Conservation (phyloP, 2,113 vertebrate genomes). For the Maccullochella peelii region DNA sequence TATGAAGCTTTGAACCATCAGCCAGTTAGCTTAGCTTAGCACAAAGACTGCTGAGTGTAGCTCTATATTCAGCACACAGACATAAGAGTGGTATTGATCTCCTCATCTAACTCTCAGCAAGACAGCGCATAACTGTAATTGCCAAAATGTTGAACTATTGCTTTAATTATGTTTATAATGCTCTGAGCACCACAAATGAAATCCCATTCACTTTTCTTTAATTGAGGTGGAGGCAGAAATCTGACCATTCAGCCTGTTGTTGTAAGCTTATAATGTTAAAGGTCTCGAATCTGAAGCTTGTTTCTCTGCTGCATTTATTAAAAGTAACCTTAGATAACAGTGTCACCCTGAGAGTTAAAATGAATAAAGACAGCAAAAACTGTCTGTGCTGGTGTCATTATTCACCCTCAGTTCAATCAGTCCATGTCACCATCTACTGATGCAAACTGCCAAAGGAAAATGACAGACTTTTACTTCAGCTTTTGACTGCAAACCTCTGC, state of each 20-base stretch:
- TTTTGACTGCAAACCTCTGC: background rate
- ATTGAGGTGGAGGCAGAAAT: background rate
- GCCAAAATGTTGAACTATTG: background rate
- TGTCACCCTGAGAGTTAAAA: background rate
- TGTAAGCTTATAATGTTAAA: background rate
- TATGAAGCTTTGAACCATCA: too few species aligned
- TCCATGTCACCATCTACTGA: background rate
- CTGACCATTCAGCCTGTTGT: background rate
- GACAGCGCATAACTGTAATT: background rate
- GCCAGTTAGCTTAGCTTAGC: too few species aligned
- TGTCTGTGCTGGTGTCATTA: background rate
- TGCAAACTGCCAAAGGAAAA: background rate
- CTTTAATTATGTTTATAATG: background rate
- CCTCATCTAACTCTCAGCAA: background rate
- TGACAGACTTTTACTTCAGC: background rate
- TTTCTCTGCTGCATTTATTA: background rate
- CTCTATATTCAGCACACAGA: background rate
- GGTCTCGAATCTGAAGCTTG: background rate
- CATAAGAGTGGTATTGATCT: background rate
- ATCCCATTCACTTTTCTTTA: background rate
- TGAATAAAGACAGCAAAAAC: background rate
- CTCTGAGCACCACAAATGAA: background rate
- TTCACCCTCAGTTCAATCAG: conserved; percentile 2
- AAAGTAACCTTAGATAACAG: background rate
- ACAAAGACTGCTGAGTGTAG: too few species aligned